A percentile compares a stretch with the other conserved stretches of the same genome.
phyloP scores from a whole-genome alignment of 1,140 invertebrate genomes.

The Chlorops oryzae region DNA sequence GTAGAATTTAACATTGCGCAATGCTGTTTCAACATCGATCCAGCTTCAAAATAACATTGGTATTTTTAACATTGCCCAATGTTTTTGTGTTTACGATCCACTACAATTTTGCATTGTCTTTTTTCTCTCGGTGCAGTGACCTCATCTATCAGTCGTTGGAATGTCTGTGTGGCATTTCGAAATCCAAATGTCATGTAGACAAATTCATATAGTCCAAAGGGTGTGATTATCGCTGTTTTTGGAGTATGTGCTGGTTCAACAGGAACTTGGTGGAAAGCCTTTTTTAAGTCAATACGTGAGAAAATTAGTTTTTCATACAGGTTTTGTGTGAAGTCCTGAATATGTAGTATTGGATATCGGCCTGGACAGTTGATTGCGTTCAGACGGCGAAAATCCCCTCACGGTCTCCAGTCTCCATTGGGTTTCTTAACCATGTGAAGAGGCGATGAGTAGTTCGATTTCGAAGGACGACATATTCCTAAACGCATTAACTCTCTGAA shows the following conservation, averaged over 20 bases:
- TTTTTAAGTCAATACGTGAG: conserved; percentile 11
- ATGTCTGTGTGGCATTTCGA: conserved; percentile 10
- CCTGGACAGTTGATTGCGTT: conserved; percentile 45
- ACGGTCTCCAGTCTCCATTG: conserved; percentile 34
- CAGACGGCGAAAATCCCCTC: conserved; percentile 44
- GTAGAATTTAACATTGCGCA: too few species aligned
- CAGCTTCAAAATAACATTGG: too few species aligned
- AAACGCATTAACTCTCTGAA: conserved; percentile 3
- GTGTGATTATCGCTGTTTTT: conserved; percentile 9
- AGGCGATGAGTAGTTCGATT: conserved; percentile 46
- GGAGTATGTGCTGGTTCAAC: background rate
- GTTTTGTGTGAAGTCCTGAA: background rate
- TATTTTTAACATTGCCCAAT: too few species aligned
- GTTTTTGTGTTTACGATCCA: too few species aligned
- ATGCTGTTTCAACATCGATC: too few species aligned
- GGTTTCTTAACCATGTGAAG: conserved; percentile 45
- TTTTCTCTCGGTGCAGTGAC: too few species aligned
- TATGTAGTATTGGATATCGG: conserved; percentile 20
- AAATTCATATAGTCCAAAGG: conserved; percentile 10
- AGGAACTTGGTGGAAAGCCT: background rate
- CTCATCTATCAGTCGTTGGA: conserved; percentile 7
- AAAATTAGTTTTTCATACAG: conserved; percentile 16
- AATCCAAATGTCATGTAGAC: conserved; percentile 16
- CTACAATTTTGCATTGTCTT: too few species aligned
- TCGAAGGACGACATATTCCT: conserved; percentile 39